phyloP scores from a whole-genome alignment of 2,113 vertebrate species.

The Camelus bactrianus region DNA sequence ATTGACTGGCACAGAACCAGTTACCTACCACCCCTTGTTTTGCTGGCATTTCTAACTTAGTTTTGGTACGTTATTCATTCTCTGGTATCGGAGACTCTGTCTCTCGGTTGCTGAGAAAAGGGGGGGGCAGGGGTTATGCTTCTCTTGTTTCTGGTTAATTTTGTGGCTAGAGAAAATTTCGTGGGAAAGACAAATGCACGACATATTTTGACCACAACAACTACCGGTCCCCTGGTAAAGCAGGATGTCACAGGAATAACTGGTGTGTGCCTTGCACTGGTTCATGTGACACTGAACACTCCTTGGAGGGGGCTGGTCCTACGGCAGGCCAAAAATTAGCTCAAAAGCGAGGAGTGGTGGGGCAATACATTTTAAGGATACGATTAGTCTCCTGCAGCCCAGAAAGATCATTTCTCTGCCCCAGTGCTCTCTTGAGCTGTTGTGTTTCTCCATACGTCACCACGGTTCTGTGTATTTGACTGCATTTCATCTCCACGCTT shows the following conservation, averaged over 20 bases:
- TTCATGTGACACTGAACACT: accelerated
- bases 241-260: conserved; percentile 55
- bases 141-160: conserved; percentile 73
- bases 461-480: not conserved
- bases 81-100: not conserved
- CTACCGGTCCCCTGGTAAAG: conserved; percentile 13
- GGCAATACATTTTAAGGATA: not conserved
- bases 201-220: conserved; percentile 62
- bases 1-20: not conserved
- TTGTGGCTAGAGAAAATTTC: conserved; percentile 70
- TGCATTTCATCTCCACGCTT: no score
- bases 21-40: not conserved
- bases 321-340: not conserved
- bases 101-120: conserved; percentile 37
- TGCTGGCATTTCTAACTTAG: not conserved
- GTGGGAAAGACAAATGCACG: conserved; percentile 62
- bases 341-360: not conserved
- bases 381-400: not conserved
- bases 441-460: not conserved
- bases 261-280: not conserved
- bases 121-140: not conserved
- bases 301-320: not conserved
- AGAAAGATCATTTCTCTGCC: not conserved
- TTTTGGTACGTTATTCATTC: not conserved
- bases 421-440: not conserved